These are phyloP conservation scores for Copidosoma aretas DNA, from an alignment of 2,888 invertebrate species.

Conservation along the genomic window DNA sequence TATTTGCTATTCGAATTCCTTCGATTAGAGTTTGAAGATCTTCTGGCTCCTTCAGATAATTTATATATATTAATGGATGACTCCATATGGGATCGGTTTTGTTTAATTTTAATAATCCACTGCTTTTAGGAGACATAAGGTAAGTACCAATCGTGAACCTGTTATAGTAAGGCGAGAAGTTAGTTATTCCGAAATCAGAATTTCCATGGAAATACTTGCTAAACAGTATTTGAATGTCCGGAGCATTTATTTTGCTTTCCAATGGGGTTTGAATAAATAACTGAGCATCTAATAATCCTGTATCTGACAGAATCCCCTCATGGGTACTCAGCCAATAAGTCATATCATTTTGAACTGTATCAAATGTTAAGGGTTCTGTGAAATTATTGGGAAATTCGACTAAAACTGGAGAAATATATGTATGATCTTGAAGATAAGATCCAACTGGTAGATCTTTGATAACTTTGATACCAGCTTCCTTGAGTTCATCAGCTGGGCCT, in stretches of 20 bases:
- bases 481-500: constrained; percentile 76
- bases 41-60: not conserved
- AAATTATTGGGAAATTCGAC: not conserved
- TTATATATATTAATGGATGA: not conserved
- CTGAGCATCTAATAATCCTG: not conserved
- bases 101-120: not conserved
- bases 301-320: not conserved
- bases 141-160: not conserved
- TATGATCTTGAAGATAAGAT: constrained; percentile 86
- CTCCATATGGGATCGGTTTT: not conserved
- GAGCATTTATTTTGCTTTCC: not conserved
- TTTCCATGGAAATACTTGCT: not conserved
- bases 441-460: constrained; percentile 83
- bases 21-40: not conserved
- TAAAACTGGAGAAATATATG: constrained; percentile 52
- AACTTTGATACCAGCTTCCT: constrained; percentile 74
- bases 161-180: not conserved
- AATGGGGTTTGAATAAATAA: not conserved
- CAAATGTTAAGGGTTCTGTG: not conserved
- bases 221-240: not conserved
- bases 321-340: not conserved
- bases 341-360: not conserved
- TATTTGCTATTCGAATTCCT: not conserved
- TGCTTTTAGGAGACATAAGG: not conserved
- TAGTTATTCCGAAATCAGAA: not conserved